Evolutionary conservation across 2,888 invertebrate genomes (phyloP).

Genomic region (Scaptomyza cyrtandrae): DNA sequence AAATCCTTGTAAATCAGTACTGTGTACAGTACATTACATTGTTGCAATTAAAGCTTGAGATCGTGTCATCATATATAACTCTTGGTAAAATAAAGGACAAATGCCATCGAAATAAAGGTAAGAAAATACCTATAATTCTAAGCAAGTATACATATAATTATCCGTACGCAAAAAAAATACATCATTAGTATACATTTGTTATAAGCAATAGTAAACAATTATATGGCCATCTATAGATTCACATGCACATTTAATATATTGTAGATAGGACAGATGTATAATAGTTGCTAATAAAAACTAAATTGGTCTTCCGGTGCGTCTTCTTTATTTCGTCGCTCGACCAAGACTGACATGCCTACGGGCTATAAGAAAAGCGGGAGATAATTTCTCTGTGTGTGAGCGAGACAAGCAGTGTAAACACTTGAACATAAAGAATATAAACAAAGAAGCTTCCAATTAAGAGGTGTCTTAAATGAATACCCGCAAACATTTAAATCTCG

Average conservation of each 20-base stretch:
- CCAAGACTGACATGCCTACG: constrained; percentile 8
- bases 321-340: constrained; percentile 4
- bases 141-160: neutral
- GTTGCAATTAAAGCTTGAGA: constrained; percentile 1
- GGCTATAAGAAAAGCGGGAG: constrained; percentile 11
- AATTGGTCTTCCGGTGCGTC: neutral
- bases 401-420: constrained; percentile 5
- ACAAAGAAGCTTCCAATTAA: neutral
- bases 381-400: constrained; percentile 2
- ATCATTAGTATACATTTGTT: neutral
- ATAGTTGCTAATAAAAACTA: neutral
- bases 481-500: neutral
- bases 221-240: neutral
- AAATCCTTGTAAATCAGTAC: constrained; percentile 15
- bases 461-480: neutral
- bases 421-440: neutral
- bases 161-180: neutral
- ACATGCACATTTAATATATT: neutral
- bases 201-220: neutral
- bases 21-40: constrained; percentile 20
- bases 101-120: constrained; percentile 10
- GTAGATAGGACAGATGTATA: neutral
- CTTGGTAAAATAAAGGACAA: neutral
- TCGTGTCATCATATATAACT: constrained; percentile 2
- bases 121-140: neutral